Percentiles rank a stretch among this genome's conserved stretches.
These are phyloP conservation scores for Hyles euphorbiae DNA, from an alignment of 1,140 invertebrate species.

Conservation along the genomic window DNA sequence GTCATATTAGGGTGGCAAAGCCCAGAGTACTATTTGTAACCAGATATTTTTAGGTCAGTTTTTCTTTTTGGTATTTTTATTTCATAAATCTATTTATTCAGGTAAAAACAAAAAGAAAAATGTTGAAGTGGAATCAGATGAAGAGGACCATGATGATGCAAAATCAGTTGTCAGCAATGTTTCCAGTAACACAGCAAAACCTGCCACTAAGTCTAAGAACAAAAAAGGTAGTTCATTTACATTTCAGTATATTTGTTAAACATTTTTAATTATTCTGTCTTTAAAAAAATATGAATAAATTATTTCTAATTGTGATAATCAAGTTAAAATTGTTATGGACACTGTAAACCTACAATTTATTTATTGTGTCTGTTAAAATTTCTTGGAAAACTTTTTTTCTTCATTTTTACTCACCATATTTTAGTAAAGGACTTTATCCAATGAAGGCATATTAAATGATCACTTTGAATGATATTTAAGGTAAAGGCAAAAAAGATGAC, in stretches of 20 bases:
- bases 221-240: conserved; percentile 40
- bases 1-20: no score
- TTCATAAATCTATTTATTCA: conserved; percentile 15
- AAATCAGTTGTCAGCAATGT: conserved; percentile 64
- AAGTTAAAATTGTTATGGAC: no score
- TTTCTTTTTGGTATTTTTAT: no score
- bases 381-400: background rate
- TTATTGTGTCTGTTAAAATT: no score
- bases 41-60: no score
- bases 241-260: no score
- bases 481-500: conserved; percentile 61
- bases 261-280: no score
- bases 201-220: conserved; percentile 42
- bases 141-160: conserved; percentile 59
- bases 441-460: conserved; percentile 1
- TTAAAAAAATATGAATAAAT: no score
- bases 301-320: no score
- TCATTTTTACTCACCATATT: background rate
- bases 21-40: no score
- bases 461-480: conserved; percentile 20
- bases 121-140: conserved; percentile 46
- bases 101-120: conserved; percentile 73
- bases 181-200: conserved; percentile 51
- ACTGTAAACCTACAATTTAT: no score
- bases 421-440: conserved; percentile 1